Conservation (phyloP, 1,140 invertebrate genomes). For the Brachionus asplanchnoidis region DNA sequence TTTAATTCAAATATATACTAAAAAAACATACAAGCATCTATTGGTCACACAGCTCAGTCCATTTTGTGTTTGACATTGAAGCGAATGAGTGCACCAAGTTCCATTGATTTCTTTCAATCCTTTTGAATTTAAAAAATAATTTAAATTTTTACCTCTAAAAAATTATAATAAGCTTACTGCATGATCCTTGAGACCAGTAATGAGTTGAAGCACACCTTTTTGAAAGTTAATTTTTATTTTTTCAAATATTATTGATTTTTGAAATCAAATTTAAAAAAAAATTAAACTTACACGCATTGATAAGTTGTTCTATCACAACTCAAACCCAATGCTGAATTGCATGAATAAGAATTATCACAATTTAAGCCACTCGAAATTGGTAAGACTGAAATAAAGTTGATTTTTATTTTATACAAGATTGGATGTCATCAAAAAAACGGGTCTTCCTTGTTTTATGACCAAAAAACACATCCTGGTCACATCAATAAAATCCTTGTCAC, state of each 20-base stretch:
- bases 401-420: background rate
- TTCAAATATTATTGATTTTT: no score
- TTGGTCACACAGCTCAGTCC: background rate
- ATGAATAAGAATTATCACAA: background rate
- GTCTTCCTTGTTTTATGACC: no score
- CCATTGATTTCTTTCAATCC: conserved; percentile 32
- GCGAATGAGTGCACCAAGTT: background rate
- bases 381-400: background rate
- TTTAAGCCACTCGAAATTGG: background rate
- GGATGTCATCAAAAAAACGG: no score
- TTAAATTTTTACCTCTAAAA: background rate
- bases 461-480: no score
- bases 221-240: background rate
- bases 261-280: background rate
- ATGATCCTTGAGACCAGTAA: background rate
- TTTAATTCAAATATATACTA: background rate
- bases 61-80: conserved; percentile 28
- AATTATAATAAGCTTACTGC: background rate
- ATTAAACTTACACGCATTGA: background rate
- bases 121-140: background rate
- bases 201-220: background rate
- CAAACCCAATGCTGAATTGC: background rate
- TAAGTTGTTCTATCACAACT: background rate
- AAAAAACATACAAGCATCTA: background rate
- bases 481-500: no score